Conservation (phyloP, 2,888 invertebrate species). For the Phlogophora meticulosa region DNA sequence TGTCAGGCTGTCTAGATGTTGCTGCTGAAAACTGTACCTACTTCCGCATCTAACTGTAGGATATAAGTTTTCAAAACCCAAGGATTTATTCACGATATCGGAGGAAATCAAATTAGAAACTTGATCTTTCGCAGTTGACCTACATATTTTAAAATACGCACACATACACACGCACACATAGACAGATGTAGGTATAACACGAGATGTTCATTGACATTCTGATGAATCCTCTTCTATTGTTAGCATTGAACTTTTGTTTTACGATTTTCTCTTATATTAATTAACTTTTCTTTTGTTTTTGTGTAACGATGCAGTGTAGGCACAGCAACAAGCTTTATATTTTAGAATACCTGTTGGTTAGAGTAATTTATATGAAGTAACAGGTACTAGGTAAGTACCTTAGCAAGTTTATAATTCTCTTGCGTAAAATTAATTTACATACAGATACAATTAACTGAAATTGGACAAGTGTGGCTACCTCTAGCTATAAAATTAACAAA, state of each 20-base stretch:
- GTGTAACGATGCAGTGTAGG: not conserved
- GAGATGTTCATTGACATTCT: conserved; percentile 47
- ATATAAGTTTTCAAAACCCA: conserved; percentile 8
- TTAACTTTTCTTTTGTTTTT: conserved; percentile 15
- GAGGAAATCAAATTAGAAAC: conserved; percentile 24
- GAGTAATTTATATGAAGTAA: not conserved
- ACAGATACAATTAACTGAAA: conserved; percentile 4
- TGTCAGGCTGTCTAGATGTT: conserved; percentile 13
- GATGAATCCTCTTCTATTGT: conserved; percentile 28
- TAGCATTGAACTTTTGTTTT: conserved; percentile 33
- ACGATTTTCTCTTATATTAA: conserved; percentile 3
- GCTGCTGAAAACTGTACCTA: conserved; percentile 6
- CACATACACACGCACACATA: not conserved
- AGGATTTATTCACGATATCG: conserved; percentile 19
- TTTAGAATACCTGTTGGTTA: not conserved
- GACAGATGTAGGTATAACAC: conserved; percentile 7
- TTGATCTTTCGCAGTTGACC: conserved; percentile 43
- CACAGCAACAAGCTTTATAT: not conserved
- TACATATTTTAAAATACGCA: conserved; percentile 43
- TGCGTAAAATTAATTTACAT: conserved; percentile 14
- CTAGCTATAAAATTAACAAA: not conserved
- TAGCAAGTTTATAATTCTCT: not conserved
- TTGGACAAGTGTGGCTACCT: not conserved
- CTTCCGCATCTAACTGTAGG: not conserved
- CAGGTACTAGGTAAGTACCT: no score